Evolutionary conservation across 1,140 invertebrate genomes (phyloP), one percentile per base, ranked within the genome.

Genomic region (Heliconius nattereri): DNA sequence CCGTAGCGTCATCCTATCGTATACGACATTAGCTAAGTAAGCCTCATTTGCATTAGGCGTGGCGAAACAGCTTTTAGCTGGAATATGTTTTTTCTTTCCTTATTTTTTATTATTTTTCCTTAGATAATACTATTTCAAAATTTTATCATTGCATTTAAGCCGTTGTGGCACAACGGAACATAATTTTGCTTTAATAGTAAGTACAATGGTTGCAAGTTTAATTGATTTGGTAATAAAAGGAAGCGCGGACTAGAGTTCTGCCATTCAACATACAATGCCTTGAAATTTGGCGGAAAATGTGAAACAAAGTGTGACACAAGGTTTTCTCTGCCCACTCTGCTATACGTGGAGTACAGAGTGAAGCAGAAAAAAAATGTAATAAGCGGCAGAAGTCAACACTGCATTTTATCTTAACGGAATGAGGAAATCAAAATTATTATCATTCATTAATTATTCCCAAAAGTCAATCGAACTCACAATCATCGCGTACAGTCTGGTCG

Each of bases 31-130:
- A 23, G 54, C 54, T n/a, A 23, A 60, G 54, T 60, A 60, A 60
- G n/a, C 54, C 54, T 60, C 54, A 60, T 60, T 60, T 60, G n/a
- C n/a, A 60, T 60, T 60, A 60, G 54, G n/a, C n/a, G 54, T 2
- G 54, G 54, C n/a, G n/a, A 60, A 60, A 26, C n/a, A 23, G 54
- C 54, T 60, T 60, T 60, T 3, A 60, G 20, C n/a, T 60, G n/a
- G 23, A 60, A 11, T 60, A 26, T 60, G 20, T 11, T 11, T 60
- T 23, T 26, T 23, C 0, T 60, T 13, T 57, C 8, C 2, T 57
- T 23, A n/a, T 23, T 19, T n/a, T 66, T 66, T 13, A 26, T 66
- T 66, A 1, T 66, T 13, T 26, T 26, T 66, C 29, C 11, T 45
- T 45, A 45, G 16, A 45, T 45, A 16, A 45, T 16, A 45, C 13